Evolutionary conservation across 2,888 invertebrate genomes (phyloP).

Genomic region (Lepidocyrtoides sp.): DNA sequence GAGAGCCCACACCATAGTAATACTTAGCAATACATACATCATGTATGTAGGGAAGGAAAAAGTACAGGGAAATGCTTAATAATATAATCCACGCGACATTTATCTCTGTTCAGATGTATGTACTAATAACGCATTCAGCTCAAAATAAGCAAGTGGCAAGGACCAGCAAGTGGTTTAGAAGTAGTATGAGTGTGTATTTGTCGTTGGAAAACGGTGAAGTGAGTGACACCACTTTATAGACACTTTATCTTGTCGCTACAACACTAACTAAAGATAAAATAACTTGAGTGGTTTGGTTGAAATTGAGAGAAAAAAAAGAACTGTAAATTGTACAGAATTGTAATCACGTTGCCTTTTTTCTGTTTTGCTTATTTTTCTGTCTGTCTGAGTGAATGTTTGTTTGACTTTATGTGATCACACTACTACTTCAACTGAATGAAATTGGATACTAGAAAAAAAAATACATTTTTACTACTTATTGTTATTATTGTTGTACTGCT

Average conservation of each 20-base stretch:
- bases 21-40: slow-evolving; percentile 28
- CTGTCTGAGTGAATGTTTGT: slow-evolving; percentile 8
- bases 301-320: slow-evolving; percentile 15
- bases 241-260: slow-evolving; percentile 55
- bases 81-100: slow-evolving; percentile 35
- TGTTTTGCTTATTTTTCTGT: slow-evolving; percentile 23
- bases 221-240: slow-evolving; percentile 64
- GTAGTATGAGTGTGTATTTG: not conserved
- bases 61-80: not conserved
- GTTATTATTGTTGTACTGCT: slow-evolving; percentile 29
- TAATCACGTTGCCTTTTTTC: not conserved
- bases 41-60: slow-evolving; percentile 22
- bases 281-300: slow-evolving; percentile 40
- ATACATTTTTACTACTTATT: slow-evolving; percentile 20
- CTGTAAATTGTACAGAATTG: not conserved
- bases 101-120: not conserved
- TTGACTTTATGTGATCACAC: slow-evolving; percentile 54
- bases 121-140: not conserved
- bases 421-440: slow-evolving; percentile 40
- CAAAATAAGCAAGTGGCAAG: slow-evolving; percentile 23
- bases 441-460: slow-evolving; percentile 28
- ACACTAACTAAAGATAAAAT: slow-evolving; percentile 17
- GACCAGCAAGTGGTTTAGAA: not conserved
- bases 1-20: slow-evolving; percentile 51
- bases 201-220: slow-evolving; percentile 12